Conservation (phyloP, 2,888 invertebrate genomes). For the Geotrupes spiniger region DNA sequence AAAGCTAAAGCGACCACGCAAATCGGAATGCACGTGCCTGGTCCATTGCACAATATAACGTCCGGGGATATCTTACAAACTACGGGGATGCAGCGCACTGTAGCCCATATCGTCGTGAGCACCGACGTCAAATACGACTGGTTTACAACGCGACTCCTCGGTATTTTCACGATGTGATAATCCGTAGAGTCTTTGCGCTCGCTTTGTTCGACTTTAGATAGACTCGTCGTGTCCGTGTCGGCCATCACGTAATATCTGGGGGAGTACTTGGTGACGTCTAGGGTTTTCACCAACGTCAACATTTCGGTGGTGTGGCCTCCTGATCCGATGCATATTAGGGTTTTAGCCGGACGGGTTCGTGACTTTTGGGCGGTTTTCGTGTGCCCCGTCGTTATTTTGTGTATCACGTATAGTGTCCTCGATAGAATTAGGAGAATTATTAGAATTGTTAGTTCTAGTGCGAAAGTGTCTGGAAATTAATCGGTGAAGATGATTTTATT, state of each 20-base stretch:
- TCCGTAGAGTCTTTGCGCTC: constrained; percentile 47
- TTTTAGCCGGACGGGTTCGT: constrained; percentile 43
- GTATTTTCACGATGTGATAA: constrained; percentile 61
- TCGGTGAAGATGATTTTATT: too few species aligned
- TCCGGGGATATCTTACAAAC: constrained; percentile 71
- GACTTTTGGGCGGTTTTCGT: constrained; percentile 35
- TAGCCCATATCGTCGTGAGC: constrained; percentile 72
- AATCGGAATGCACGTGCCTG: constrained; percentile 93
- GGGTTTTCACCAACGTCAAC: constrained; percentile 64
- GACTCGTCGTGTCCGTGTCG: constrained; percentile 73
- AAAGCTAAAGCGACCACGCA: constrained; percentile 75
- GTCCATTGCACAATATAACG: constrained; percentile 89
- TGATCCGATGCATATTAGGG: constrained; percentile 69
- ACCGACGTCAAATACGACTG: constrained; percentile 81
- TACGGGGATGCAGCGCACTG: constrained; percentile 66
- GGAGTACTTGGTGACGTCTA: constrained; percentile 63
- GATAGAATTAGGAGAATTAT: constrained; percentile 33
- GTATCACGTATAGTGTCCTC: constrained; percentile 42
- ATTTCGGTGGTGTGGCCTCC: constrained; percentile 98
- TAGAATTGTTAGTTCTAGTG: constrained; percentile 13
- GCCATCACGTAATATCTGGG: constrained; percentile 80
- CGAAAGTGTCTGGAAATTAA: constrained; percentile 17
- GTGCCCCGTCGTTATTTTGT: constrained; percentile 46
- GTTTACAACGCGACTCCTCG: constrained; percentile 81
- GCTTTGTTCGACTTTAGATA: constrained; percentile 60